These are phyloP conservation scores for human DNA, from an alignment of 2,113 vertebrate genomes.

Conservation along the genomic window DNA sequence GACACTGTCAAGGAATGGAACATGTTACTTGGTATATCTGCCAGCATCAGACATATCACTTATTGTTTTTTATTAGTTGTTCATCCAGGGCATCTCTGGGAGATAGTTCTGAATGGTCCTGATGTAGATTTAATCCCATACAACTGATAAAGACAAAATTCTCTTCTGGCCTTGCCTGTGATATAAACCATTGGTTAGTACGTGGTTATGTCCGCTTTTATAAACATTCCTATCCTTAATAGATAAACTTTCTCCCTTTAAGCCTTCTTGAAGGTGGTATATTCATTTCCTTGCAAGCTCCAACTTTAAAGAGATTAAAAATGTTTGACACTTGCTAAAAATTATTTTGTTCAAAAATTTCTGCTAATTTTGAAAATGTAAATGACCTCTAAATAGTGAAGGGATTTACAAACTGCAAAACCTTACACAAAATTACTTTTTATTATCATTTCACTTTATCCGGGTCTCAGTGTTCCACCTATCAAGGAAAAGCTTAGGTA, in stretches of 20 bases:
- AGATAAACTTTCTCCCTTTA: not conserved
- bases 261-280: not conserved
- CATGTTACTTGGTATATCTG: not conserved
- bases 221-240: not conserved
- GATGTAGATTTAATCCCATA: not conserved
- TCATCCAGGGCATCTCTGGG: not conserved
- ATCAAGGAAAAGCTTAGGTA: not conserved
- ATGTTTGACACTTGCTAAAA: not conserved
- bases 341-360: not conserved
- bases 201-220: not conserved
- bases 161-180: not conserved
- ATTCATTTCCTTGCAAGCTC: not conserved
- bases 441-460: not conserved
- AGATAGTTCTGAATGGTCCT: not conserved
- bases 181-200: not conserved
- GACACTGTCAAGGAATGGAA: not conserved
- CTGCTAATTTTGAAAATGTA: conserved; percentile 13
- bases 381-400: not conserved
- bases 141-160: not conserved
- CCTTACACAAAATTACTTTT: not conserved
- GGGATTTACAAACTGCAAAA: not conserved
- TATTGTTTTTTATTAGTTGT: not conserved
- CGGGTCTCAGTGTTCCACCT: not conserved
- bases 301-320: not conserved
- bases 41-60: not conserved